A percentile compares a stretch with the other conserved stretches of the same genome.
These are phyloP conservation scores for Zygaena filipendulae DNA, from an alignment of 2,888 invertebrate species.

Conservation along the genomic window DNA sequence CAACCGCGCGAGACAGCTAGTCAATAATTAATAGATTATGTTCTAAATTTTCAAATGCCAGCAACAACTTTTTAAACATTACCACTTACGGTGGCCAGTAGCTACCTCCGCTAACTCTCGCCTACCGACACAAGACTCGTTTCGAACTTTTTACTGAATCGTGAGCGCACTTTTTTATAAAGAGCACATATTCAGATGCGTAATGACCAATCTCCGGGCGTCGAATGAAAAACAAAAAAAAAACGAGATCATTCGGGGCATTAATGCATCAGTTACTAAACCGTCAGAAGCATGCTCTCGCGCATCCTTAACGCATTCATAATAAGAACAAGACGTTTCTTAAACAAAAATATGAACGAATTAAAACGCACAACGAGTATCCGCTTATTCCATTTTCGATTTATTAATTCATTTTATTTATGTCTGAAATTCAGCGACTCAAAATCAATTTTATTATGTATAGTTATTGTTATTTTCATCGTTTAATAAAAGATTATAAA, in stretches of 20 bases:
- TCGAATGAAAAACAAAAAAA: constrained; percentile 48
- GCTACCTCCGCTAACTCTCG: no score
- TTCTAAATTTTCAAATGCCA: no score
- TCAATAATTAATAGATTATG: no score
- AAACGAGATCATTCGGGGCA: constrained; percentile 48
- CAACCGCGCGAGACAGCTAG: no score
- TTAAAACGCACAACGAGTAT: constrained; percentile 51
- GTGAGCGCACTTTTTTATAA: constrained; percentile 55
- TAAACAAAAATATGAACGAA: constrained; percentile 54
- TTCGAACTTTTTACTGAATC: constrained; percentile 56
- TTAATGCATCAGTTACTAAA: constrained; percentile 68
- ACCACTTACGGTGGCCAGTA: no score
- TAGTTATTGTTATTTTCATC: constrained; percentile 23
- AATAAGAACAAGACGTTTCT: constrained; percentile 59
- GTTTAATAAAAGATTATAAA: no score
- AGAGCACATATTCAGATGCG: constrained; percentile 64
- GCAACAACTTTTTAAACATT: no score
- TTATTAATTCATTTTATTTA: no score
- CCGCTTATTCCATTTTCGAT: constrained; percentile 39
- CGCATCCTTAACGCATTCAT: constrained; percentile 63
- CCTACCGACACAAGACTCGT: constrained; percentile 47
- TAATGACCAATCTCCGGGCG: constrained; percentile 66
- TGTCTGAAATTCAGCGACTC: no score
- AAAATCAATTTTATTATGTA: constrained; percentile 28
- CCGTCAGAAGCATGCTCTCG: constrained; percentile 60